Percentiles rank a stretch among this genome's conserved stretches.
Conservation (phyloP, 2,113 vertebrate species). For the Egretta garzetta region DNA sequence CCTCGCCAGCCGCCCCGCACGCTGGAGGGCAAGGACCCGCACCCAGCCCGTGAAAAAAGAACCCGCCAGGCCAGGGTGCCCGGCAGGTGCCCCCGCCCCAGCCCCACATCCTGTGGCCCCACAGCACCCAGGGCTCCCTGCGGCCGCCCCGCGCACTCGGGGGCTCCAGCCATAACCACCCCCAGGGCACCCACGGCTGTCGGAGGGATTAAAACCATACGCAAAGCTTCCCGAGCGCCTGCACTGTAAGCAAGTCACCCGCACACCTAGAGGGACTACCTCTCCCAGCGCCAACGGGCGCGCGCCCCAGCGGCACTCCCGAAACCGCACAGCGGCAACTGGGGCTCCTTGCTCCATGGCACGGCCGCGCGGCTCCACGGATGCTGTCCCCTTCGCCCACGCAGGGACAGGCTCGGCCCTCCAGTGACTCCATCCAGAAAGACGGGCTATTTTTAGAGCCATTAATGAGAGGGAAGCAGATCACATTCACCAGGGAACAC, state of each 20-base stretch:
- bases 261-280: neutral
- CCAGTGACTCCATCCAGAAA: neutral
- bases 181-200: fast-evolving
- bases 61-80: neutral
- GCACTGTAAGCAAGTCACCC: too few species aligned
- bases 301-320: fast-evolving
- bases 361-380: fast-evolving
- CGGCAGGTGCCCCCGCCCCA: neutral
- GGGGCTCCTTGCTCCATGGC: neutral
- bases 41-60: too few species aligned
- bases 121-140: too few species aligned
- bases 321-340: fast-evolving
- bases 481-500: neutral
- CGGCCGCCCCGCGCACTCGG: fast-evolving
- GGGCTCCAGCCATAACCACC: neutral
- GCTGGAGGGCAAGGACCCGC: neutral
- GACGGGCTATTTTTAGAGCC: neutral
- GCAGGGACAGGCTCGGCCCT: fast-evolving
- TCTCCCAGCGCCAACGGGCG: neutral
- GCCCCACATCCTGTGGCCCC: too few species aligned
- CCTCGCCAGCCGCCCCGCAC: neutral
- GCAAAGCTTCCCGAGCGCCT: neutral
- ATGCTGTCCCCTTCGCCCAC: neutral
- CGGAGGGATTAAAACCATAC: too few species aligned
- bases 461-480: neutral